A percentile compares a stretch with the other conserved stretches of the same genome.
Conservation (phyloP, 2,113 vertebrate genomes). For the Caracal caracal region DNA sequence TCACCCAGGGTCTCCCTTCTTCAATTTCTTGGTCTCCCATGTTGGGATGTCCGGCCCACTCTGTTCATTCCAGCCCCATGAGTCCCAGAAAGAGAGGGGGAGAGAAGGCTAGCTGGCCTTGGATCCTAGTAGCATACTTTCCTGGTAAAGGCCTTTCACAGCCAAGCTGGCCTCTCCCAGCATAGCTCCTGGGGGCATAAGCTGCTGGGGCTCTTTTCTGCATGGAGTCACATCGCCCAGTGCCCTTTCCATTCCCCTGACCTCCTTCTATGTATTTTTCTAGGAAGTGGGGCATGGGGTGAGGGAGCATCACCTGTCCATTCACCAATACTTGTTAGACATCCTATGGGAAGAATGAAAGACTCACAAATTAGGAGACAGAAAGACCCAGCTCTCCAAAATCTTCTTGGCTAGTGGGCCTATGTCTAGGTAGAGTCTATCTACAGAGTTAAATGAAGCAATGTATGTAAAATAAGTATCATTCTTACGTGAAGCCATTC, state of each 20-base stretch:
- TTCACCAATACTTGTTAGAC: not conserved
- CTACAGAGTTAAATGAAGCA: not conserved
- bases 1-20: not conserved
- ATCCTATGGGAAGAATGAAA: not conserved
- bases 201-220: not conserved
- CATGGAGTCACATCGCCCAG: no score
- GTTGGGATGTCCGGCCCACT: not conserved
- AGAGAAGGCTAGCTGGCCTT: rapidly evolving
- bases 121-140: not conserved
- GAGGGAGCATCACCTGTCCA: not conserved
- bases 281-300: rapidly evolving
- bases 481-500: not conserved
- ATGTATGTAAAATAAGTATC: not conserved
- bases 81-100: not conserved
- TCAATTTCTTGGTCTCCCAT: not conserved
- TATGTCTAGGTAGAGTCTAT: not conserved
- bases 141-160: not conserved
- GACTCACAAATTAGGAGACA: not conserved
- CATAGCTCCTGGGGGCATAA: not conserved
- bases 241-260: no score
- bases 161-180: not conserved
- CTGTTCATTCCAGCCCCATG: not conserved
- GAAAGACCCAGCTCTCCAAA: not conserved
- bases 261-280: not conserved
- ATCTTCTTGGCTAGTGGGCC: not conserved